These are phyloP conservation scores for Drosophila prostipennis DNA, from an alignment of 2,888 invertebrate genomes.

Conservation along the genomic window DNA sequence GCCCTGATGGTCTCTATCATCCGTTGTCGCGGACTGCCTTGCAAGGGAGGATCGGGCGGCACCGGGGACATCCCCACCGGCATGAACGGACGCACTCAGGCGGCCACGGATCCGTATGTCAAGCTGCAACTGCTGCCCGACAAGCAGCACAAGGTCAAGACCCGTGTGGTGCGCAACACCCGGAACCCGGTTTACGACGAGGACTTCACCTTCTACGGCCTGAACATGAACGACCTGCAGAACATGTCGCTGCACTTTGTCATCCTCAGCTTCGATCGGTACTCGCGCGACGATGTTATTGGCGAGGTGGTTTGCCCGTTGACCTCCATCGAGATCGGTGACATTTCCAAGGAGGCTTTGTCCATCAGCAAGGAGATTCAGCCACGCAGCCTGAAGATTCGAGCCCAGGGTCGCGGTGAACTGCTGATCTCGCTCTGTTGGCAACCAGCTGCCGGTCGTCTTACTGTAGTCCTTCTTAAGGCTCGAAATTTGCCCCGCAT, in stretches of 20 bases:
- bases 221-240: constrained; percentile 93
- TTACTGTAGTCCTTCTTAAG: constrained; percentile 98
- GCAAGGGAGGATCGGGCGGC: constrained; percentile 80
- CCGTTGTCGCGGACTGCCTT: constrained; percentile 94
- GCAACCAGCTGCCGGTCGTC: constrained; percentile 97
- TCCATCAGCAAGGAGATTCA: constrained; percentile 95
- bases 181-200: constrained; percentile 98
- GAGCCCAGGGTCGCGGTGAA: constrained; percentile 96
- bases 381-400: constrained; percentile 96
- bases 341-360: constrained; percentile 91
- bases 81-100: constrained; percentile 84
- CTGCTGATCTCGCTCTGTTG: constrained; percentile 98
- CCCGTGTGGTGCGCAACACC: constrained; percentile 97
- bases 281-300: constrained; percentile 98
- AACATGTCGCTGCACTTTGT: constrained; percentile 97
- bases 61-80: constrained; percentile 86
- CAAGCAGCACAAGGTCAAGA: constrained; percentile 98
- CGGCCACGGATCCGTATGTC: constrained; percentile 94
- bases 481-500: constrained; percentile 98
- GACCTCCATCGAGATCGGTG: constrained; percentile 87
- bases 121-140: constrained; percentile 98
- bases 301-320: constrained; percentile 97
- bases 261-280: constrained; percentile 97
- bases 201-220: constrained; percentile 99
- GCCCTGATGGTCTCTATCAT: constrained; percentile 96